Base-by-base conservation (phyloP, 2,797 vertebrate species). In the Podarcis siculus region DNA sequence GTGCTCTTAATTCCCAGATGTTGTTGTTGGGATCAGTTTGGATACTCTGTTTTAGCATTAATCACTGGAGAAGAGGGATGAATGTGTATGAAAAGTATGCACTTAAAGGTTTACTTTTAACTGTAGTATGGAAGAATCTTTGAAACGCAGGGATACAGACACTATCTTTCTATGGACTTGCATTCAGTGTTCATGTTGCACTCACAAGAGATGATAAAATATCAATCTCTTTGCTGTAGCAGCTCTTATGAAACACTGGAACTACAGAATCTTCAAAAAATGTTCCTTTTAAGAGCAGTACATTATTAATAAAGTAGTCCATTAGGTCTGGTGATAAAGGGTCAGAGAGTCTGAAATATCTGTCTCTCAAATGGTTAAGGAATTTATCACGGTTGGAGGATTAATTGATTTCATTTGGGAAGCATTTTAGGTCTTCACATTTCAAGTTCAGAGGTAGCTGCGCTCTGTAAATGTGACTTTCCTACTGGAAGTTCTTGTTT, bases 221-320 rank as follows among this genome's bases (percentile, higher is more conserved):
- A 96, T 96, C 96, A 96, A 96, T 95, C 95, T 96, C 95, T 97
- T 96, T 95, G 93, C 96, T 89, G 93, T 94, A 96, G 96, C 93
- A 95, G 89, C 95, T 92, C 95, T 76, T 95, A 96, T 95, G 96
- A 97, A 95, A 94, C 91, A 92, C 86, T 96, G 94, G 96, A 94
- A 95, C 95, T 95, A 95, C 94, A 96, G 95, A 97, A 97, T 97
- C 83, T 94, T 96, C 0, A 1, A 95, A 96, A 97, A 92, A 61
- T 92, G 96, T 96, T 95, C 95, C 96, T 97, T 97, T 97, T 96
- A 97, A 96, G 95, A 96, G 95, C 96, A 96, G 96, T 97, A 95
- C 96, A 97, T 97, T 97, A 97, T 97, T 97, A 97, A 97, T 97
- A 97, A 97, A 97, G 96, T 96, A 97, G 97, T 96, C 96, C 96